phyloP scores from a whole-genome alignment of 2,113 vertebrate genomes.

The Sinocyclocheilus rhinocerous region DNA sequence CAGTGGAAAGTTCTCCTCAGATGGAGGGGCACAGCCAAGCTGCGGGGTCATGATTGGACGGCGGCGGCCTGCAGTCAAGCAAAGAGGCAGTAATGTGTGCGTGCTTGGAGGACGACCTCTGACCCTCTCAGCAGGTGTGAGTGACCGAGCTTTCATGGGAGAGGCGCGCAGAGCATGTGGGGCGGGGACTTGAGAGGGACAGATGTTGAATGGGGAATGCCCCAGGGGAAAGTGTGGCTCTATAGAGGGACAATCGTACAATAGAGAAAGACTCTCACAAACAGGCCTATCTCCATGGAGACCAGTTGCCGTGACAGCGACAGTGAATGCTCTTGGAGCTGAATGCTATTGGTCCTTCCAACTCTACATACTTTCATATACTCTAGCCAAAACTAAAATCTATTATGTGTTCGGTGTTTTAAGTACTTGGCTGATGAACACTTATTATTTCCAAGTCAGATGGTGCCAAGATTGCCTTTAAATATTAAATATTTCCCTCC shows the following conservation, averaged over 20 bases:
- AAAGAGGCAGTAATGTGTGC: conserved; percentile 48
- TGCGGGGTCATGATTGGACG: conserved; percentile 31
- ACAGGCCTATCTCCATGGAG: conserved; percentile 64
- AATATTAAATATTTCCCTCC: not conserved
- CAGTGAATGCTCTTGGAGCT: conserved; percentile 47
- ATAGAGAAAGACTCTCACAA: conserved; percentile 63
- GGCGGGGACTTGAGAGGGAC: conserved; percentile 59
- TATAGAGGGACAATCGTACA: conserved; percentile 63
- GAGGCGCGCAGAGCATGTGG: conserved; percentile 52
- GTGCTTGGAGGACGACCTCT: conserved; percentile 62
- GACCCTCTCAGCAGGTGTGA: conserved; percentile 77
- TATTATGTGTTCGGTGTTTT: conserved; percentile 21
- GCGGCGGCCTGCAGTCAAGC: conserved; percentile 44
- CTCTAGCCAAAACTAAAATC: not conserved
- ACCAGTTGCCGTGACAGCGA: conserved; percentile 57
- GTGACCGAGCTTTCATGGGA: conserved; percentile 63
- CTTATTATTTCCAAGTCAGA: not conserved
- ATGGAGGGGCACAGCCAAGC: conserved; percentile 44
- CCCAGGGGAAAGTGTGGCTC: conserved; percentile 75
- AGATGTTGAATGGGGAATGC: conserved; percentile 74
- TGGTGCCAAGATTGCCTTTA: not conserved
- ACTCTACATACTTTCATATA: conserved; percentile 21
- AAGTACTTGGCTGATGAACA: not conserved
- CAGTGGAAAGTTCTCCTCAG: conserved; percentile 38
- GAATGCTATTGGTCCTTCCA: conserved; percentile 24